These are phyloP conservation scores for Argyresthia albistria DNA, from an alignment of 2,888 invertebrate genomes.

Conservation along the genomic window DNA sequence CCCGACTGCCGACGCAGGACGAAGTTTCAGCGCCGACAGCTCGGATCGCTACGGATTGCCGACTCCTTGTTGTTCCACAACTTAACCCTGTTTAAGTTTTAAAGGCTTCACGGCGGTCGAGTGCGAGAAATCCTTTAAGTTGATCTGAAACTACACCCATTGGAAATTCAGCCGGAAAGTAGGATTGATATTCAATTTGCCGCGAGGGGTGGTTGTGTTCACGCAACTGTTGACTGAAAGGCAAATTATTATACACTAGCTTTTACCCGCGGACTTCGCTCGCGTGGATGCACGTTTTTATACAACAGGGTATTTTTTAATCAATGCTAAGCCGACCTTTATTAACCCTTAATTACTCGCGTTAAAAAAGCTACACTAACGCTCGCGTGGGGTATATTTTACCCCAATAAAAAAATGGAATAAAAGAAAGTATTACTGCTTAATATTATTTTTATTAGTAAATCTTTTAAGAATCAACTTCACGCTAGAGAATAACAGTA, in stretches of 20 bases:
- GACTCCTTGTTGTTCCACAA: conserved; percentile 17
- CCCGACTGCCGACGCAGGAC: not conserved
- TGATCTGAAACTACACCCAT: not conserved
- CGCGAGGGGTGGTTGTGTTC: not conserved
- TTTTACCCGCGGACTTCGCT: too few relatives aligned
- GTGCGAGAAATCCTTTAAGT: conserved; percentile 7
- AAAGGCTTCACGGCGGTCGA: conserved; percentile 8
- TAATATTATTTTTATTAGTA: too few relatives aligned
- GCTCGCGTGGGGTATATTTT: too few relatives aligned
- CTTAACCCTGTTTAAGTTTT: conserved; percentile 13
- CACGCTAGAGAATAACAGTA: too few relatives aligned
- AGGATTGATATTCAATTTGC: not conserved
- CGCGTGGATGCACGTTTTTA: too few relatives aligned
- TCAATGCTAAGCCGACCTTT: too few relatives aligned
- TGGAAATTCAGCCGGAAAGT: not conserved
- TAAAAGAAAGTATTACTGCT: too few relatives aligned
- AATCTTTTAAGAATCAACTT: too few relatives aligned
- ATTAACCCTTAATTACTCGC: too few relatives aligned
- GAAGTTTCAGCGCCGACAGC: not conserved
- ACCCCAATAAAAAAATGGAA: too few relatives aligned
- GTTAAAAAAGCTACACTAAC: too few relatives aligned
- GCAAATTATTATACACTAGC: conserved; percentile 19
- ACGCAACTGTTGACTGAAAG: conserved; percentile 9
- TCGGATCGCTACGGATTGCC: conserved; percentile 12
- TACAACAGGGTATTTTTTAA: too few relatives aligned